A percentile compares a stretch with the other conserved stretches of the same genome.
These are phyloP conservation scores for Vanessa cardui DNA, from an alignment of 2,888 invertebrate genomes.

Conservation along the genomic window DNA sequence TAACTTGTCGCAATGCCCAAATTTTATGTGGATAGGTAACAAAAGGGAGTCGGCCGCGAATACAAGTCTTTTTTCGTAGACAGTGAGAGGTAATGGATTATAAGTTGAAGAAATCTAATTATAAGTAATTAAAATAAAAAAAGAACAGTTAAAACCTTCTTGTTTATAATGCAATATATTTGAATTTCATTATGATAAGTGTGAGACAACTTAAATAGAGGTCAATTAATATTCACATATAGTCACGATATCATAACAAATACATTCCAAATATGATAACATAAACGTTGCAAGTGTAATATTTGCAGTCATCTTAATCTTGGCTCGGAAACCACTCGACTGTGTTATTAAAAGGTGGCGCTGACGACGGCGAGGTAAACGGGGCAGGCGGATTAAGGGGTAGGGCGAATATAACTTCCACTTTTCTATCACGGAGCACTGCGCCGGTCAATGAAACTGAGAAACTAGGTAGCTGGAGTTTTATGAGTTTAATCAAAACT, in stretches of 20 bases:
- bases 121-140: background rate
- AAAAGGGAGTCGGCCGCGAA: background rate
- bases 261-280: constrained; percentile 32
- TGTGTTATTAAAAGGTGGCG: constrained; percentile 78
- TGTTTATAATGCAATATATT: no score
- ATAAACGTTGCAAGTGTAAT: constrained; percentile 55
- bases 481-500: constrained; percentile 81
- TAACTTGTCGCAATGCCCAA: constrained; percentile 24
- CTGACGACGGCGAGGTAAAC: constrained; percentile 53
- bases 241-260: background rate
- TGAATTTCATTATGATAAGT: no score
- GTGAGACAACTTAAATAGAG: no score
- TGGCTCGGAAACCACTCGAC: constrained; percentile 70
- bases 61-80: constrained; percentile 16
- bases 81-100: constrained; percentile 5
- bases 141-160: no score
- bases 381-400: constrained; percentile 58
- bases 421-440: constrained; percentile 56
- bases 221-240: background rate
- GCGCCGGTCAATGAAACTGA: constrained; percentile 37
- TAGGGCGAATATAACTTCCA: constrained; percentile 62
- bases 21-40: constrained; percentile 14
- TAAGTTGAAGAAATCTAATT: constrained; percentile 1
- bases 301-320: constrained; percentile 71
- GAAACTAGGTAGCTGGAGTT: constrained; percentile 60